Evolutionary conservation across 2,888 invertebrate species (phyloP), one percentile per base, ranked within the genome.

Genomic region (Drosophila bunnanda): DNA sequence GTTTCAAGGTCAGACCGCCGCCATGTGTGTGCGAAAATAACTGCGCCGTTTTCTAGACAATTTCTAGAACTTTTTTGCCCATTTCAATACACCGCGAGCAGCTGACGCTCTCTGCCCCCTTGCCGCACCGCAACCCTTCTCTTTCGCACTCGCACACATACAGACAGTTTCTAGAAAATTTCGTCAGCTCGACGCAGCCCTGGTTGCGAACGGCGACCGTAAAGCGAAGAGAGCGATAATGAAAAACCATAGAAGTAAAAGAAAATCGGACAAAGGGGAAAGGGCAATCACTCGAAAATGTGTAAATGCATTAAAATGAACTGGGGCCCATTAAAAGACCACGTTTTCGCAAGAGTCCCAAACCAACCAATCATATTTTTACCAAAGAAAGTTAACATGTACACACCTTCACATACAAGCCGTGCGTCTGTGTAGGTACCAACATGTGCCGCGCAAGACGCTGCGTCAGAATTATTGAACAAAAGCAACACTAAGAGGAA

Each of bases 371-470:
- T 46, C 22, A 30, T 36, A 43, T 20, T 41, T 54, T 50, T 41
- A 17, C 39, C 44, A 50, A 61, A 62, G 20, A 46, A 69, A 48
- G 50, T 50, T 15, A 30, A 56, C 59, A 60, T 15, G 41, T 22
- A 22, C 39, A 60, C 12, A 10, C 32, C 59, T 25, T 15, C 50
- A 34, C 50, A 34, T 10, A 52, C 34, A 52, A 22, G 9, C 20
- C 1, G 2, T 43, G 34, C 30, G 61, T 25, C 39, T 48, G 46
- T 68, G 25, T 53, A 48, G 54, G 61, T 82, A 71, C 61, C 69
- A 88, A 78, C 88, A 85, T 88, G 83, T 88, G 88, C 81, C 74
- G 80, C 84, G 79, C 88, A 84, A 81, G 87, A 87, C 88, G 82
- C 84, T 81, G 73, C 86, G 82, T 72, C 83, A 75, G 73, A 64